A percentile compares a stretch with the other conserved stretches of the same genome.
These are phyloP conservation scores for Antigone vipio DNA, from an alignment of 2,113 vertebrate species.

Conservation along the genomic window DNA sequence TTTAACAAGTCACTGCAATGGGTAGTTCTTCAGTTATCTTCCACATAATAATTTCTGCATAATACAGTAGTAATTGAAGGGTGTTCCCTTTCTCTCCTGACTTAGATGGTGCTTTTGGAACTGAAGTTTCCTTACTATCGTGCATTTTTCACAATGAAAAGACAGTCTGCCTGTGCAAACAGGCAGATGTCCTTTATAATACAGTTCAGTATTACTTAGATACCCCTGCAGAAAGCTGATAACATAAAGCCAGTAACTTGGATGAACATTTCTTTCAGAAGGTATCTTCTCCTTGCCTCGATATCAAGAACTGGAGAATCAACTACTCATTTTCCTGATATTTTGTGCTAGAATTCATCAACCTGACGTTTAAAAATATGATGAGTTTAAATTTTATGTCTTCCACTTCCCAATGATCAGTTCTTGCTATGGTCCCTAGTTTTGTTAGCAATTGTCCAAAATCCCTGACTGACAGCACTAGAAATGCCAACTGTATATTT, in stretches of 20 bases:
- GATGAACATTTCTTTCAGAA: neutral
- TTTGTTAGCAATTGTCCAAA: neutral
- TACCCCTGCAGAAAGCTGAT: neutral
- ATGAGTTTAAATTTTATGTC: neutral
- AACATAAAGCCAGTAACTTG: neutral
- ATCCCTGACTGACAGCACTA: neutral
- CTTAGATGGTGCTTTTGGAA: neutral
- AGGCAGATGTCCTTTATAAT: neutral
- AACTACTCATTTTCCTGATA: neutral
- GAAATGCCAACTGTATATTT: neutral
- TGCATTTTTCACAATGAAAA: neutral
- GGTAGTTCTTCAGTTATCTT: neutral
- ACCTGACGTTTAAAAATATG: neutral
- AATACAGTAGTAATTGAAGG: neutral
- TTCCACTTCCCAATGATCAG: neutral
- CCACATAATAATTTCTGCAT: neutral
- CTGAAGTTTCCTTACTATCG: neutral
- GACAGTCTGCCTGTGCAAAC: neutral
- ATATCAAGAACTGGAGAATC: neutral
- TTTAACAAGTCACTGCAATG: neutral
- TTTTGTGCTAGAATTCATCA: neutral
- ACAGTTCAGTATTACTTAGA: neutral
- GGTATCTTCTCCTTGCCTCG: neutral
- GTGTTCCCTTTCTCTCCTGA: neutral
- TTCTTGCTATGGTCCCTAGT: neutral